Percentiles rank a stretch among this genome's conserved stretches.
These are phyloP conservation scores for Indicator maculatus DNA, from an alignment of 2,113 vertebrate species.

Conservation along the genomic window DNA sequence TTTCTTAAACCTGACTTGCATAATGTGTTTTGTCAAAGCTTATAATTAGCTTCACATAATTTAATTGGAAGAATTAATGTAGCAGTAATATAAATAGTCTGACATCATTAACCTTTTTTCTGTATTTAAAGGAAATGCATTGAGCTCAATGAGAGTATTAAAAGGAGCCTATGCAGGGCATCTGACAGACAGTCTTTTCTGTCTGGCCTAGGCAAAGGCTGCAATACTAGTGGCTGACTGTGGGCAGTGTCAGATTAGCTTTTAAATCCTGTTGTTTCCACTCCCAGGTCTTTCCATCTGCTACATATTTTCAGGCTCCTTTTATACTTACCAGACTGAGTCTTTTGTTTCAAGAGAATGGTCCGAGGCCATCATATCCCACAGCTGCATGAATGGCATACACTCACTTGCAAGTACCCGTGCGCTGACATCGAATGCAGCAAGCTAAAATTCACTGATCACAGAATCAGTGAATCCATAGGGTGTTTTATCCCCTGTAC, in stretches of 20 bases:
- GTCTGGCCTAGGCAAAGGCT: neutral
- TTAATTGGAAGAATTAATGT: neutral
- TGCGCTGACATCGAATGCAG: neutral
- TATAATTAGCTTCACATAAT: neutral
- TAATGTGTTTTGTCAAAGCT: conserved; percentile 5
- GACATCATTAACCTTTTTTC: neutral
- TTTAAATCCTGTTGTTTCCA: neutral
- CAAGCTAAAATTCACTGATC: neutral
- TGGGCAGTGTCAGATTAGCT: neutral
- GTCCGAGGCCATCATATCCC: neutral
- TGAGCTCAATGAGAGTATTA: neutral
- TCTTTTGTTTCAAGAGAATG: neutral
- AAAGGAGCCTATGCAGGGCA: neutral
- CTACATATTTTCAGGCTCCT: neutral
- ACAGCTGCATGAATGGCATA: neutral
- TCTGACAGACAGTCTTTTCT: neutral
- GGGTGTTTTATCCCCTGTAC: neutral
- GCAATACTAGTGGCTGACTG: neutral
- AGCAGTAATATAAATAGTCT: neutral
- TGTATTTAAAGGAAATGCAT: neutral
- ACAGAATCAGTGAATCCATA: neutral
- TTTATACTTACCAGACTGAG: neutral
- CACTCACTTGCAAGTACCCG: neutral
- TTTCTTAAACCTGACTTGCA: conserved; percentile 33
- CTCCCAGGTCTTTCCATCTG: neutral